Base-by-base conservation (phyloP, 2,888 invertebrate genomes). In the Volucella inflata region DNA sequence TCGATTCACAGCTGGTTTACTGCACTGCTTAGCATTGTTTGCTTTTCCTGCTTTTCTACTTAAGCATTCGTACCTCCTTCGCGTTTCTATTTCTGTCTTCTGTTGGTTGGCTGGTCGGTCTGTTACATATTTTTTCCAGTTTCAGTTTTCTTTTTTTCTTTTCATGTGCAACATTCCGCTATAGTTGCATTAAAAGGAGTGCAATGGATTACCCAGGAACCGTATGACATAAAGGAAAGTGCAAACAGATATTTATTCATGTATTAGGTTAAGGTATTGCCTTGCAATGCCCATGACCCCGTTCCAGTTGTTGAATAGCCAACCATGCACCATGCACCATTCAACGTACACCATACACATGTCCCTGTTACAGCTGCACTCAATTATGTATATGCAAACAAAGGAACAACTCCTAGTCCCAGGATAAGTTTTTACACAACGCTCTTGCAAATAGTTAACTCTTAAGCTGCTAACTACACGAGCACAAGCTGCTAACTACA, bases 21-120 rank as follows among this genome's bases (percentile, higher is more conserved):
- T 72, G 40, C 51, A 17, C 17, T 42, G 53, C 17, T 42, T 10
- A 62, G 50, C 48, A 48, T 55, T 57, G 65, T 76, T 68, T 67
- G 59, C 17, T 48, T 8, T 67, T 60, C n/a, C 72, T 59, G 36
- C 40, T 53, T 64, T 8, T 75, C 14, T 21, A 44, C 16, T 53
- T 21, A 40, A 17, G 30, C 30, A 46, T 51, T 16, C 17, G 36
- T 36, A 65, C 81, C 81, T 74, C 77, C 59, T 74, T 83, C 64
- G 48, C 65, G 64, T 78, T 65, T 83, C 68, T 78, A 83, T 78
- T 83, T 74, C 68, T 64, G 78, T 70, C 70, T 70, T 74, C 68
- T 64, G 78, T 70, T 64, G 64, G 74, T 59, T 59, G 64, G 72
- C 67, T 42, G 30, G 59, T 55, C 16, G 50, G 51, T 42, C 17